phyloP scores from a whole-genome alignment of 2,888 invertebrate genomes.

The Bhutanitis thaidina region DNA sequence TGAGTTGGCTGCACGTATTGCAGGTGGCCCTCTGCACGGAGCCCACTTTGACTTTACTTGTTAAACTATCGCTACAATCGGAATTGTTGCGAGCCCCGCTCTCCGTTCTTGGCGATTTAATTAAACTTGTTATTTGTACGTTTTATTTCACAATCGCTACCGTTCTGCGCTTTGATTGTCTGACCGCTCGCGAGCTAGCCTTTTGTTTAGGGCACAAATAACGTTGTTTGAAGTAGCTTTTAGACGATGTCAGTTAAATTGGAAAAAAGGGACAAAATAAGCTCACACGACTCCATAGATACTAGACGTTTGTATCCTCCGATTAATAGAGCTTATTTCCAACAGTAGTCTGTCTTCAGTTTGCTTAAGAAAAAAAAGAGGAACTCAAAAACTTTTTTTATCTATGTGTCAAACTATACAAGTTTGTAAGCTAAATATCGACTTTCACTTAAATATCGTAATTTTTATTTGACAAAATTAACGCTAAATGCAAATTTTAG shows the following conservation, averaged over 20 bases:
- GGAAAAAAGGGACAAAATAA: no score
- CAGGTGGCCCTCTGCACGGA: slow-evolving; percentile 58
- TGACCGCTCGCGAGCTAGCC: slow-evolving; percentile 47
- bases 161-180: slow-evolving; percentile 65
- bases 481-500: no score
- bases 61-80: slow-evolving; percentile 71
- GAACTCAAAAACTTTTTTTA: no score
- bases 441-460: no score
- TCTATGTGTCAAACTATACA: no score
- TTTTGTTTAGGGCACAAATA: slow-evolving; percentile 40
- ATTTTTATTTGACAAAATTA: no score
- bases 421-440: no score
- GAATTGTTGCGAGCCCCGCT: slow-evolving; percentile 54
- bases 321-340: no score
- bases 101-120: slow-evolving; percentile 68
- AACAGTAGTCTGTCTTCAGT: no score
- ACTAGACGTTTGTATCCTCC: no score
- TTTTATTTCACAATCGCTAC: slow-evolving; percentile 72
- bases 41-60: slow-evolving; percentile 67
- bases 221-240: slow-evolving; percentile 1
- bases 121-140: slow-evolving; percentile 78
- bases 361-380: no score
- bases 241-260: neutral
- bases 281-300: no score
- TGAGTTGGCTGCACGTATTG: slow-evolving; percentile 48